phyloP scores from a whole-genome alignment of 2,888 invertebrate genomes.

The Frankliniella intonsa region DNA sequence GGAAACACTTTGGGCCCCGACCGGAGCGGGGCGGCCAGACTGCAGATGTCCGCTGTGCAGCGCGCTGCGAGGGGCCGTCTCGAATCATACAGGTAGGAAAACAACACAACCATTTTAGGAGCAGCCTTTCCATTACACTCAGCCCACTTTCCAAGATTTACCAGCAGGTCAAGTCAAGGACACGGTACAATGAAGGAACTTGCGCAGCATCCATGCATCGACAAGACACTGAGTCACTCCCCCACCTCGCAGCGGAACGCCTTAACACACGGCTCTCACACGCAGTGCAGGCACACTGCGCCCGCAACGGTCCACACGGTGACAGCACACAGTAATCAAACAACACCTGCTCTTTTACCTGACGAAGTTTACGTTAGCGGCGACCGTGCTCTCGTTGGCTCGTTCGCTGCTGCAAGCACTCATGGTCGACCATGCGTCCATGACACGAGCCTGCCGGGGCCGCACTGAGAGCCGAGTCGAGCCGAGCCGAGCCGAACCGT shows the following conservation, averaged over 20 bases:
- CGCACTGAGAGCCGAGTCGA: not conserved
- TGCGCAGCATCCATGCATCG: too few species aligned
- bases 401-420: not conserved
- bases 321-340: not conserved
- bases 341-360: not conserved
- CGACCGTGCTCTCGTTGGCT: not conserved
- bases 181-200: too few species aligned
- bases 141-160: too few species aligned
- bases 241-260: not conserved
- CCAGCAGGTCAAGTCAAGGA: too few species aligned
- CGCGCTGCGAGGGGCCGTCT: not conserved
- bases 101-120: not conserved
- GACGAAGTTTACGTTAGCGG: not conserved
- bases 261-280: not conserved
- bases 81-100: not conserved
- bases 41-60: not conserved
- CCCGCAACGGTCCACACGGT: not conserved
- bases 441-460: not conserved
- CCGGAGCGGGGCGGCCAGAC: not conserved
- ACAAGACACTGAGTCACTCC: not conserved
- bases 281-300: not conserved
- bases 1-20: not conserved
- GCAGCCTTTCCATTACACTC: too few species aligned
- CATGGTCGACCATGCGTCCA: conserved; percentile 19
- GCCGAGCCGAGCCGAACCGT: too few species aligned